phyloP scores from a whole-genome alignment of 1,140 invertebrate species.

The Nomia melanderi region DNA sequence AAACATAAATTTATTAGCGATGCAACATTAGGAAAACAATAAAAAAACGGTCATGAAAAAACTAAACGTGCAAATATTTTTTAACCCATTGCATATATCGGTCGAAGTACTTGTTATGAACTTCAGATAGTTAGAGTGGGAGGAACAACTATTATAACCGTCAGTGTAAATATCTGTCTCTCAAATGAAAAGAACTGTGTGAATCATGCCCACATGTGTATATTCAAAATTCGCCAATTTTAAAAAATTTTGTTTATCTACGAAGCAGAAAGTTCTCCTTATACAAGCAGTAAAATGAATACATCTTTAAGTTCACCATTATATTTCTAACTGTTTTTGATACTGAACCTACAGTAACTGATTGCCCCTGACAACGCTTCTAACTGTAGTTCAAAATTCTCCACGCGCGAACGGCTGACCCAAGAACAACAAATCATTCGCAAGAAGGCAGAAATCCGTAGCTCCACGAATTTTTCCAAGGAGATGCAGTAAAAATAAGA shows the following conservation, averaged over 20 bases:
- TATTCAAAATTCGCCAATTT: background rate
- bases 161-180: background rate
- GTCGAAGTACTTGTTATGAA: no score
- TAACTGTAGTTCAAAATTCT: background rate
- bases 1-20: no score
- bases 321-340: no score
- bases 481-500: slow-evolving; percentile 28
- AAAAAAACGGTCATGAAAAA: no score
- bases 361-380: background rate
- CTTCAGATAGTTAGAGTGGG: background rate
- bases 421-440: slow-evolving; percentile 1
- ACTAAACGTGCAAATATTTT: background rate
- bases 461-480: slow-evolving; percentile 39
- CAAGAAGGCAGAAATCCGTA: background rate
- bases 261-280: no score
- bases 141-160: no score
- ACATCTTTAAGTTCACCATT: background rate
- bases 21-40: no score
- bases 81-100: no score
- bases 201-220: background rate
- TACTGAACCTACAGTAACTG: background rate
- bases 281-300: background rate
- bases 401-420: background rate
- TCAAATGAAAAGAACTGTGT: background rate
- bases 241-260: background rate